Conservation (phyloP, 2,888 invertebrate species). For the Chrysina gloriosa region DNA sequence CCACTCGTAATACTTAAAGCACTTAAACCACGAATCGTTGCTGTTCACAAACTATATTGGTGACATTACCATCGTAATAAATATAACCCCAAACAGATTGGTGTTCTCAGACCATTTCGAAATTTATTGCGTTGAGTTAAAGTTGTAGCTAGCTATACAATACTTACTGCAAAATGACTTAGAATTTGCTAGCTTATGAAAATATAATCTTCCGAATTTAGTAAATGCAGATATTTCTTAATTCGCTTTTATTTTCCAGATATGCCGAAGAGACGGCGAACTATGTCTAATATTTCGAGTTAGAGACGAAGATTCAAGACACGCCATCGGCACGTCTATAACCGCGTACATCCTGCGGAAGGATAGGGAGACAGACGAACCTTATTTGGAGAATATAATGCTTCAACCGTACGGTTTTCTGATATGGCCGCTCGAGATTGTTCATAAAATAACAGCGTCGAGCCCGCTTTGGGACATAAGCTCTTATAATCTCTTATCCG, state of each 20-base stretch:
- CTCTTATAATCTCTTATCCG: constrained; percentile 80
- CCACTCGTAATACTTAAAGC: too few relatives aligned
- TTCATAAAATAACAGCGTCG: constrained; percentile 80
- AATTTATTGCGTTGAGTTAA: too few relatives aligned
- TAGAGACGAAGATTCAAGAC: constrained; percentile 79
- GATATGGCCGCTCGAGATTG: constrained; percentile 89
- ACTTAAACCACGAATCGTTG: too few relatives aligned
- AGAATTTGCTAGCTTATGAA: too few relatives aligned
- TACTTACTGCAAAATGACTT: too few relatives aligned
- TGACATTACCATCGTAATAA: too few relatives aligned
- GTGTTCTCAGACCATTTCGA: too few relatives aligned
- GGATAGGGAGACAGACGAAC: constrained; percentile 80
- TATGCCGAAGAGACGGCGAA: constrained; percentile 82
- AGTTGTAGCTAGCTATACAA: too few relatives aligned
- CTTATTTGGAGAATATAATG: constrained; percentile 78
- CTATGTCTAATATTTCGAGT: constrained; percentile 84
- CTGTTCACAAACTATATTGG: too few relatives aligned
- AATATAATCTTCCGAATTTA: too few relatives aligned
- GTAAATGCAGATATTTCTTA: neutral
- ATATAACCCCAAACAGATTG: too few relatives aligned
- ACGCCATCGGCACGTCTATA: constrained; percentile 83
- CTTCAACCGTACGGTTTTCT: constrained; percentile 74
- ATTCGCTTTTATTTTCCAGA: constrained; percentile 62
- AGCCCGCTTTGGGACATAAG: constrained; percentile 86
- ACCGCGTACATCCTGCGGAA: constrained; percentile 75